phyloP scores from a whole-genome alignment of 1,140 invertebrate genomes.

The Elymnias hypermnestra region DNA sequence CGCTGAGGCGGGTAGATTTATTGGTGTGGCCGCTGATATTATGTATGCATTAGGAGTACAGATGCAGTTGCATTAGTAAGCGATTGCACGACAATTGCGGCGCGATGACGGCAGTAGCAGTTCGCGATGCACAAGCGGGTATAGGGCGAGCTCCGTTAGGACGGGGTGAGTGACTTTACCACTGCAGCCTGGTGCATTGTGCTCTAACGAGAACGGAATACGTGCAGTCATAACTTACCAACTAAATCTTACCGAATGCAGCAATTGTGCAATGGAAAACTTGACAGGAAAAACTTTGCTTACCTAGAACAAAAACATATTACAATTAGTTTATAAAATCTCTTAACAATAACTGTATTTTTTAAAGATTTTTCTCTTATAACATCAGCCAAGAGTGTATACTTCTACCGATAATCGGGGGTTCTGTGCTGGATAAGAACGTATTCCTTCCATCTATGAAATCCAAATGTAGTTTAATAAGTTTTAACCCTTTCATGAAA shows the following conservation, averaged over 20 bases:
- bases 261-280: constrained; percentile 3
- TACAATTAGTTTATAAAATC: no score
- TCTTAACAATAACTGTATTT: no score
- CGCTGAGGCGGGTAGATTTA: constrained; percentile 7
- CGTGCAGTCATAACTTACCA: constrained; percentile 58
- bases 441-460: no score
- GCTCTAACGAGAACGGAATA: constrained; percentile 71
- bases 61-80: constrained; percentile 62
- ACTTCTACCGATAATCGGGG: no score
- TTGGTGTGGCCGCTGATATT: constrained; percentile 27
- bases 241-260: constrained; percentile 46
- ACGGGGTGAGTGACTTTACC: constrained; percentile 69
- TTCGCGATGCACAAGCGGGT: constrained; percentile 42
- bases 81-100: constrained; percentile 63
- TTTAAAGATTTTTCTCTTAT: no score
- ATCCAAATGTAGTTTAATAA: no score
- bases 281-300: constrained; percentile 16
- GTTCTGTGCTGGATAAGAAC: no score
- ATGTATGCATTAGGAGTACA: constrained; percentile 49
- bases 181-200: constrained; percentile 73
- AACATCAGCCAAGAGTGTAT: no score
- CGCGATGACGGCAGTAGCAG: constrained; percentile 47
- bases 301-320: constrained; percentile 57
- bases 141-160: constrained; percentile 70
- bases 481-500: no score